phyloP scores from a whole-genome alignment of 2,888 invertebrate species.

The Strigamia maritima region DNA sequence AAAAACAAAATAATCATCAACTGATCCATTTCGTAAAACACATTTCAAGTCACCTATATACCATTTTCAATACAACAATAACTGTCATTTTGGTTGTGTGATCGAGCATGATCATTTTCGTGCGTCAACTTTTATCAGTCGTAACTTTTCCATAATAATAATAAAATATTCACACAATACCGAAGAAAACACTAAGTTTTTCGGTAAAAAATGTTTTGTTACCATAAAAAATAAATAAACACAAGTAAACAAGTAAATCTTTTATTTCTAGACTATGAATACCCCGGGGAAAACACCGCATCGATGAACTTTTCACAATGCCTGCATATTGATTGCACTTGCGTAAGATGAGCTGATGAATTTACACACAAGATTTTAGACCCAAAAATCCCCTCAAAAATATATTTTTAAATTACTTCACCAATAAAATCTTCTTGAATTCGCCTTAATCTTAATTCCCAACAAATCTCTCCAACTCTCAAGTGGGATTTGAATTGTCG shows the following conservation, averaged over 20 bases:
- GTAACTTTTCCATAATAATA: neutral
- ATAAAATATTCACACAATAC: neutral
- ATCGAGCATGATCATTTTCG: neutral
- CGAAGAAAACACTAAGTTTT: neutral
- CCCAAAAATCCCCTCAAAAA: too few species aligned
- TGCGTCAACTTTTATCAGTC: neutral
- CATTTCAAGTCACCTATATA: too few species aligned
- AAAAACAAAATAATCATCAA: too few species aligned
- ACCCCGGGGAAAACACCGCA: neutral
- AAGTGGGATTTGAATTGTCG: too few species aligned
- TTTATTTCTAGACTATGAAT: neutral
- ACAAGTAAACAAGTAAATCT: neutral
- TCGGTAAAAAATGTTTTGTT: neutral
- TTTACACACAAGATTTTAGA: too few species aligned
- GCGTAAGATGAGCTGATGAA: too few species aligned
- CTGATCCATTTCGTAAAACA: too few species aligned
- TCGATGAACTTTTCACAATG: neutral
- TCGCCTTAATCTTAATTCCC: too few species aligned
- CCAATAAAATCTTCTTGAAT: too few species aligned
- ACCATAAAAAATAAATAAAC: neutral
- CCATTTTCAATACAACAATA: too few species aligned
- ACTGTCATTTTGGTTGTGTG: neutral
- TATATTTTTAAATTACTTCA: too few species aligned
- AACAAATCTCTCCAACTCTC: too few species aligned
- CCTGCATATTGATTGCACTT: neutral